A percentile compares a stretch with the other conserved stretches of the same genome.
phyloP scores from a whole-genome alignment of 2,888 invertebrate species.

The Pachydiplax longipennis region DNA sequence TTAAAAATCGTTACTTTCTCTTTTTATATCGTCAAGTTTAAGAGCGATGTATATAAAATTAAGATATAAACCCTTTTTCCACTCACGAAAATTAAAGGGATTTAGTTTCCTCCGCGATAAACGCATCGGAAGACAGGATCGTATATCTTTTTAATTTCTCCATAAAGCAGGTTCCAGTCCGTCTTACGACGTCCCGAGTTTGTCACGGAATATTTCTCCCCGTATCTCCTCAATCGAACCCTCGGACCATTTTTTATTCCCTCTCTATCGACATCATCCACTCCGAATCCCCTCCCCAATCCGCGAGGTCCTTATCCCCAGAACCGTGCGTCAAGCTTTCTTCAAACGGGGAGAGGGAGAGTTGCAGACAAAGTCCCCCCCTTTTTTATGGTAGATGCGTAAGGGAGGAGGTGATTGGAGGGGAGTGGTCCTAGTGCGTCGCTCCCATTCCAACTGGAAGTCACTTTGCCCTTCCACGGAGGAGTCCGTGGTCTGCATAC shows the following conservation, averaged over 20 bases:
- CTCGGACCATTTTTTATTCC: background rate
- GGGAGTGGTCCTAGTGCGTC: background rate
- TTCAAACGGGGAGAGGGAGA: background rate
- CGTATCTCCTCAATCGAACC: background rate
- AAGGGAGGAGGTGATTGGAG: background rate
- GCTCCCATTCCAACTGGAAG: background rate
- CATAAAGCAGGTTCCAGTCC: background rate
- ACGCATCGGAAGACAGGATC: background rate
- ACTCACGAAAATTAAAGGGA: background rate
- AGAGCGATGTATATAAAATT: background rate
- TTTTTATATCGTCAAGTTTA: background rate
- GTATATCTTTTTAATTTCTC: background rate
- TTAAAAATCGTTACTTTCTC: background rate
- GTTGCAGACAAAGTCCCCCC: background rate
- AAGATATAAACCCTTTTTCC: background rate
- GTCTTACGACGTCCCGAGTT: background rate
- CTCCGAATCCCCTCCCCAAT: background rate
- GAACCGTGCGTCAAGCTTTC: background rate
- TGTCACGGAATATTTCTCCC: background rate
- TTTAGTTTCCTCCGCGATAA: background rate
- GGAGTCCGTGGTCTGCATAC: background rate
- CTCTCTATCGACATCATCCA: background rate
- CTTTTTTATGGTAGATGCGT: background rate
- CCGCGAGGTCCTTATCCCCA: background rate
- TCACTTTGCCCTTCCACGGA: background rate